Percentiles rank a stretch among this genome's conserved stretches.
phyloP scores from a whole-genome alignment of 2,113 vertebrate genomes.

The Tympanuchus pallidicinctus region DNA sequence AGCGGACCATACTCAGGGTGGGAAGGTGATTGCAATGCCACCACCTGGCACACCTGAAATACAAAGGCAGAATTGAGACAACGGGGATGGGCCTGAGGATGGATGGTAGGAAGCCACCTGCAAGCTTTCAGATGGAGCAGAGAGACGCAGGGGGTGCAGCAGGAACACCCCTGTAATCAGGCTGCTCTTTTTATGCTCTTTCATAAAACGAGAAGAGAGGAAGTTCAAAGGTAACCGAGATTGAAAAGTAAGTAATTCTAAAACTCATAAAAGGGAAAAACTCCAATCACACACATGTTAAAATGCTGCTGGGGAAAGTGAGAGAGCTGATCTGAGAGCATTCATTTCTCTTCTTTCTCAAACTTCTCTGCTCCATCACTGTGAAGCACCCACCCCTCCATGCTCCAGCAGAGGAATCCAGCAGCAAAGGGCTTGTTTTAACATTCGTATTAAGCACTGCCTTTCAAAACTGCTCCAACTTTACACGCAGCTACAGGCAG shows the following conservation, averaged over 20 bases:
- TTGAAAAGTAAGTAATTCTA: slow-evolving; percentile 59
- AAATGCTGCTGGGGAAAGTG: slow-evolving; percentile 45
- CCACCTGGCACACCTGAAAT: slow-evolving; percentile 14
- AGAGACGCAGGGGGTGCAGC: neutral
- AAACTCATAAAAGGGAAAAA: slow-evolving; percentile 54
- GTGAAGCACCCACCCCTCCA: neutral
- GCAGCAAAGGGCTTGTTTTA: neutral
- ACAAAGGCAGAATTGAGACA: slow-evolving; percentile 4
- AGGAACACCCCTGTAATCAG: neutral
- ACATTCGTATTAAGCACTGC: neutral
- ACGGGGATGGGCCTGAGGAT: neutral
- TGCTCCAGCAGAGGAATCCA: neutral
- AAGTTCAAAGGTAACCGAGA: slow-evolving; percentile 64
- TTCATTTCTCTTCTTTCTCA: slow-evolving; percentile 31
- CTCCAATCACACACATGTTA: neutral
- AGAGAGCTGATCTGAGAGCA: slow-evolving; percentile 9
- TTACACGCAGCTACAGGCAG: neutral
- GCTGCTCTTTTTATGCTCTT: neutral
- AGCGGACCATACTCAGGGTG: neutral
- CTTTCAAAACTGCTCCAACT: neutral
- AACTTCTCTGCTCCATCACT: neutral
- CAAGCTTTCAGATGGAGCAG: neutral
- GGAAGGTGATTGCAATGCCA: neutral
- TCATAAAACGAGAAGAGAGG: slow-evolving; percentile 40
- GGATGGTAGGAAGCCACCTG: neutral